phyloP scores from a whole-genome alignment of 2,797 vertebrate species.

The Falco biarmicus region DNA sequence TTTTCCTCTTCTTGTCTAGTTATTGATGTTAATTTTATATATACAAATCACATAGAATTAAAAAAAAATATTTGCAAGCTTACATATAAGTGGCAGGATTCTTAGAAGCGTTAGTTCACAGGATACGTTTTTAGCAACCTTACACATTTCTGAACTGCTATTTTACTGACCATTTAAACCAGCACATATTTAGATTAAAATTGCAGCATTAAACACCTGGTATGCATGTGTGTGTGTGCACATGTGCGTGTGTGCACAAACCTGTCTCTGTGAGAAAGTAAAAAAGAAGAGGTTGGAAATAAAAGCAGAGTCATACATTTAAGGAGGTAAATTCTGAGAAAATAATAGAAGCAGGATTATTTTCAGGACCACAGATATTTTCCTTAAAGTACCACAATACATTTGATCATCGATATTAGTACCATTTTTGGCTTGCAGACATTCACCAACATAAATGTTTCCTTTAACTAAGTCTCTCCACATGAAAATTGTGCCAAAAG shows the following conservation, averaged over 20 bases:
- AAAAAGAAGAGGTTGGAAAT: not conserved
- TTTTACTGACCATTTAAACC: slow-evolving; percentile 44
- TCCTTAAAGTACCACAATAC: not conserved
- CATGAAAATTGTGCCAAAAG: not conserved
- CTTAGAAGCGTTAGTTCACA: not conserved
- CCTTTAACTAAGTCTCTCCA: not conserved
- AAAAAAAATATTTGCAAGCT: slow-evolving; percentile 58
- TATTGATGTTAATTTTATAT: slow-evolving; percentile 53
- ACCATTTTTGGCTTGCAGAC: not conserved
- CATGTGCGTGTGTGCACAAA: not conserved
- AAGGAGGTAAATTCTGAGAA: not conserved
- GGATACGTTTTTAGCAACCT: slow-evolving; percentile 26
- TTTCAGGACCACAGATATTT: not conserved
- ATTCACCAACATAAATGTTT: not conserved
- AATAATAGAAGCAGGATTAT: not conserved
- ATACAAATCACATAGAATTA: slow-evolving; percentile 69
- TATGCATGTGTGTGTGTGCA: accelerated
- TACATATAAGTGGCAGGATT: slow-evolving; percentile 8
- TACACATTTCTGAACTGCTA: slow-evolving; percentile 20
- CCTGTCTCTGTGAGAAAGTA: not conserved
- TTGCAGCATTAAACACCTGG: not conserved
- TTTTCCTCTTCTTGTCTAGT: slow-evolving; percentile 60
- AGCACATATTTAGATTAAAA: not conserved
- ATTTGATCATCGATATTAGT: not conserved
- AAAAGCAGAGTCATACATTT: not conserved